These are phyloP conservation scores for Psilanteris sp. DNA, from an alignment of 1,140 invertebrate species.

Conservation along the genomic window DNA sequence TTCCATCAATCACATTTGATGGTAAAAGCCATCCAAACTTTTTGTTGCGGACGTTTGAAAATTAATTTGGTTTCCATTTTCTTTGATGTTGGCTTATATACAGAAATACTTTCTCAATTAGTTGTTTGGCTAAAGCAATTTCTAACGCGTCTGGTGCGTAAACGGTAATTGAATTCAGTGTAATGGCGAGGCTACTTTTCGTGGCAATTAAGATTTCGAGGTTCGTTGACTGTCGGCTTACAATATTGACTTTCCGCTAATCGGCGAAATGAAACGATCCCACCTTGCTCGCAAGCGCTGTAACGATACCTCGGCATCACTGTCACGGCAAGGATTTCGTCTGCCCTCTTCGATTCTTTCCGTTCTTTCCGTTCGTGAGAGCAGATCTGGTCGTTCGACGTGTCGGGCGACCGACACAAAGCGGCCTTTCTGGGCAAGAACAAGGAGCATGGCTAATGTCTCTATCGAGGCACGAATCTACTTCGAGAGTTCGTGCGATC, in stretches of 20 bases:
- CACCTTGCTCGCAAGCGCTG: slow-evolving; percentile 11
- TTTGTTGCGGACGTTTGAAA: too few species aligned
- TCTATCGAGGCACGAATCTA: slow-evolving; percentile 66
- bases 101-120: too few species aligned
- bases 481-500: slow-evolving; percentile 65
- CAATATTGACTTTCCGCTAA: slow-evolving; percentile 21
- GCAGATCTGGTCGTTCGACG: slow-evolving; percentile 14
- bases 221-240: not conserved
- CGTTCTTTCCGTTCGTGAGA: slow-evolving; percentile 23
- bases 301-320: slow-evolving; percentile 20
- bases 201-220: slow-evolving; percentile 23
- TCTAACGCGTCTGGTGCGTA: too few species aligned
- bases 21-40: too few species aligned
- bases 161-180: too few species aligned
- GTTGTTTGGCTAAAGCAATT: too few species aligned
- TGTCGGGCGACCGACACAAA: slow-evolving; percentile 52
- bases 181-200: slow-evolving; percentile 18
- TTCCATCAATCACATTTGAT: too few species aligned
- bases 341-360: slow-evolving; percentile 14
- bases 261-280: slow-evolving; percentile 35
- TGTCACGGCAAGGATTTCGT: slow-evolving; percentile 49
- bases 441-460: slow-evolving; percentile 69
- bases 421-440: slow-evolving; percentile 62
- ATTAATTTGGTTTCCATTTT: too few species aligned
- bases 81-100: too few species aligned